These are phyloP conservation scores for Matsumyia berberina DNA, from an alignment of 2,888 invertebrate species.

Conservation along the genomic window DNA sequence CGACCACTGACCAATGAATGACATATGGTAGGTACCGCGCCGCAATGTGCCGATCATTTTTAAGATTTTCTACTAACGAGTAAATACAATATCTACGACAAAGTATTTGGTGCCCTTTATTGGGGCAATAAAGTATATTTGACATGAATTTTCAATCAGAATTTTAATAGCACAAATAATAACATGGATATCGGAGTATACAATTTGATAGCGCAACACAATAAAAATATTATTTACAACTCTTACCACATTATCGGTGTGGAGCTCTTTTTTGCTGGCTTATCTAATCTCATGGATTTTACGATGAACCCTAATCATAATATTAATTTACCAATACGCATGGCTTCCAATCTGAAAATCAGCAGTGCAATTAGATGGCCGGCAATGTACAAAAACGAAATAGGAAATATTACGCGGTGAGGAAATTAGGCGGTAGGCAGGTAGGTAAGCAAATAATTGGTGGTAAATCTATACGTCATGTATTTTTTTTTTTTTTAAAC, in stretches of 20 bases:
- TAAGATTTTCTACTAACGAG: constrained; percentile 62
- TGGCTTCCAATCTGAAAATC: constrained; percentile 72
- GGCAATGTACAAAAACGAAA: constrained; percentile 57
- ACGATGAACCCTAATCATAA: constrained; percentile 61
- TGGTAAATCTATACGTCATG: constrained; percentile 63
- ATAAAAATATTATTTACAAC: constrained; percentile 71
- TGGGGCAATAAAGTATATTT: constrained; percentile 69
- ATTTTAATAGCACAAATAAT: constrained; percentile 84
- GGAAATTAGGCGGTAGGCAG: constrained; percentile 60
- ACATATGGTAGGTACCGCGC: too few relatives aligned
- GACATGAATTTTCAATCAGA: constrained; percentile 83
- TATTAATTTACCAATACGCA: constrained; percentile 68
- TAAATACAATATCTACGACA: constrained; percentile 54
- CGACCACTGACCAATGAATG: constrained; percentile 43
- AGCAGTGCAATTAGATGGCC: constrained; percentile 67
- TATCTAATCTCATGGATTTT: constrained; percentile 69
- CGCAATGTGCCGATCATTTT: constrained; percentile 51
- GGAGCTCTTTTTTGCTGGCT: constrained; percentile 24
- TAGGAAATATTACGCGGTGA: constrained; percentile 40
- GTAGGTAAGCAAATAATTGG: constrained; percentile 66
- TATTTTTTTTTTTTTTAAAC: constrained; percentile 27
- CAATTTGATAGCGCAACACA: constrained; percentile 61
- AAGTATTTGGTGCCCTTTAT: constrained; percentile 62
- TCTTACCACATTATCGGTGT: constrained; percentile 57
- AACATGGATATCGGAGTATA: constrained; percentile 82